Evolutionary conservation across 1,140 invertebrate species (phyloP), one percentile per base, ranked within the genome.

Genomic region (Lepidostoma basale): DNA sequence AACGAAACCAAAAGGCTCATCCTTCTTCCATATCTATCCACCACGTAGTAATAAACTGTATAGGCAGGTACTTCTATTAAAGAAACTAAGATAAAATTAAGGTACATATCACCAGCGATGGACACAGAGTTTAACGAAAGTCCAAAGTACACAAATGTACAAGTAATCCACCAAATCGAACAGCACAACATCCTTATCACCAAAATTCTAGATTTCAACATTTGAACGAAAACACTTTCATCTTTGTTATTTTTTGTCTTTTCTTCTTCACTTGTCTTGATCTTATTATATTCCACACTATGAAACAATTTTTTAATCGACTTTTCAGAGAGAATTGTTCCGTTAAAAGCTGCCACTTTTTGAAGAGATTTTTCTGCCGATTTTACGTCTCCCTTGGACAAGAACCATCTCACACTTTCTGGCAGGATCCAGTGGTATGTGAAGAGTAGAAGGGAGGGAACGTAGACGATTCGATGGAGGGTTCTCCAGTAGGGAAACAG

Each of bases 141-240:
- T 0, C 92, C 93, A 76, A 93, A 94, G 77, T 92, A 95, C 3
- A 93, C 86, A 73, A 93, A 88, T 0, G 88, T 84, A 69, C 86
- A 85, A 1, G 88, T 85, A 1, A 88, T 78, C 90, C 88, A 92
- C 78, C 85, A 91, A 77, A 89, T 86, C 44, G 83, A 86, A 67
- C 89, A 88, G 16, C 86, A 84, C 4, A 86, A 75, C 56, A 91
- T 82, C 25, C 89, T 84, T 73, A 86, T 78, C 75, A 89, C 70
- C 70, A 88, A 83, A 49, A 84, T 83, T 10, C 81, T 79, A 0
- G 88, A 82, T 72, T 81, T 85, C 40, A 89, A 76, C n/a, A 88
- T 79, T 59, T 80, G 75, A 6, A 76, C 63, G 71, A 87, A 82
- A 0, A 84, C 77, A 69, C 80, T 79, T 14, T 70, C 73, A 9